Base-by-base conservation (phyloP, 2,888 invertebrate species). In the Agonopterix subpropinquella region DNA sequence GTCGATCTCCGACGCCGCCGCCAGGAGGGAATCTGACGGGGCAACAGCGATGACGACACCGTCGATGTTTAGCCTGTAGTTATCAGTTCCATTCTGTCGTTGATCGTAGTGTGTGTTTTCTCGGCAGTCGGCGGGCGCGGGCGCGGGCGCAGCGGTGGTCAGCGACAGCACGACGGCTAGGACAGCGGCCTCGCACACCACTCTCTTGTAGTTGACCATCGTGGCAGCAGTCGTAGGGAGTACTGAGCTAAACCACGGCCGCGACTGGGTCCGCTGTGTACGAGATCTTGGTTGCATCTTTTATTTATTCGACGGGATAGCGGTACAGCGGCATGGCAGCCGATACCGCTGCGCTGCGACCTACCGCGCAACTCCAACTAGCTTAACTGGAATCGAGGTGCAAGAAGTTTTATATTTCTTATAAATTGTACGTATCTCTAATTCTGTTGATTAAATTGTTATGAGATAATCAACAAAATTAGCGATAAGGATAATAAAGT, bases 81-180 rank as follows among this genome's bases (percentile, higher is more conserved):
- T 95, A 62, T 94, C 94, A 0, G 91, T 86, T 1, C 95, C 95
- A 67, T 94, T 95, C 71, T 95, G 95, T 7, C 94, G 81, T 68
- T 95, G 94, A 75, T 95, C 95, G 71, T 91, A 92, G 55, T 85
- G 80, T 15, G 82, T 56, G 45, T 77, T 52, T 41, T 68, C 66
- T 9, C 55, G 52, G 47, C 61, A 58, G 52, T 77, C 73, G n/a
- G 70, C 63, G 2, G 79, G 71, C 0, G 84, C 80, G 0, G 75
- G 73, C n/a, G 70, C 63, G 2, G 79, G 71, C 0, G 84, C 80
- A 0, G 75, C 70, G 1, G 61, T 52, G 2, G 56, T 62, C 4
- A 62, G 49, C 2, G 63, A 58, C 43, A 67, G 48, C 15, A 73
- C 49, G 49, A 61, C 63, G 41, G 67, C 57, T 15, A 80, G 49